A percentile compares a stretch with the other conserved stretches of the same genome.
Evolutionary conservation across 1,140 invertebrate species (phyloP).

Genomic region (Drosophila busckii): DNA sequence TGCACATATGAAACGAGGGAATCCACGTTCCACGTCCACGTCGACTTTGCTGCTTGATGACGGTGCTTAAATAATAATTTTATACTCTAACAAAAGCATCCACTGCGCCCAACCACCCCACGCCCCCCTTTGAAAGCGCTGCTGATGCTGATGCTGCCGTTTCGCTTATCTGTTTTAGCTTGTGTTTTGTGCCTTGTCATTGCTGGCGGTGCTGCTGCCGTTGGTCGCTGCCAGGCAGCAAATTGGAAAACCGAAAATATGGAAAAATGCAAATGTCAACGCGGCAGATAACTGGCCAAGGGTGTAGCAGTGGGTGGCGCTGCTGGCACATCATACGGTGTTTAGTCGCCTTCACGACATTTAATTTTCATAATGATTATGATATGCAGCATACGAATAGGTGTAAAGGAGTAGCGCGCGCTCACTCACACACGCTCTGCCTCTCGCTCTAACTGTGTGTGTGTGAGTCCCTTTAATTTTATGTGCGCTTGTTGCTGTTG

Average conservation of each 20-base stretch:
- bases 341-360: slow-evolving; percentile 73
- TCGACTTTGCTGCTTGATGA: slow-evolving; percentile 76
- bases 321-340: slow-evolving; percentile 34
- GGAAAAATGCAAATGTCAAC: slow-evolving; percentile 71
- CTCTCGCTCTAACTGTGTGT: neutral
- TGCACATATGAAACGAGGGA: slow-evolving; percentile 42
- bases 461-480: neutral
- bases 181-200: slow-evolving; percentile 63
- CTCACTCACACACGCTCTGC: no score
- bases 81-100: slow-evolving; percentile 68
- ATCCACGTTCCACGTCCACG: slow-evolving; percentile 16
- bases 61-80: slow-evolving; percentile 78
- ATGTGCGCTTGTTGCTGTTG: slow-evolving; percentile 11
- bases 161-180: slow-evolving; percentile 21
- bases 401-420: no score
- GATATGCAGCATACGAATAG: slow-evolving; percentile 42
- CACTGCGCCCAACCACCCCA: no score
- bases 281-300: slow-evolving; percentile 4
- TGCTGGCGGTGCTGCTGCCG: no score
- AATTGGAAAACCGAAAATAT: slow-evolving; percentile 71
- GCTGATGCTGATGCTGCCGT: slow-evolving; percentile 38
- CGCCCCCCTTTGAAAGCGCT: slow-evolving; percentile 46
- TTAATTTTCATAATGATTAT: slow-evolving; percentile 78
- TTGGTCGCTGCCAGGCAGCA: slow-evolving; percentile 43
- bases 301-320: neutral